These are phyloP conservation scores for Apostichopus parvimensis DNA, from an alignment of 35 echinoderm and acorn worm genomes.

Conservation along the genomic window DNA sequence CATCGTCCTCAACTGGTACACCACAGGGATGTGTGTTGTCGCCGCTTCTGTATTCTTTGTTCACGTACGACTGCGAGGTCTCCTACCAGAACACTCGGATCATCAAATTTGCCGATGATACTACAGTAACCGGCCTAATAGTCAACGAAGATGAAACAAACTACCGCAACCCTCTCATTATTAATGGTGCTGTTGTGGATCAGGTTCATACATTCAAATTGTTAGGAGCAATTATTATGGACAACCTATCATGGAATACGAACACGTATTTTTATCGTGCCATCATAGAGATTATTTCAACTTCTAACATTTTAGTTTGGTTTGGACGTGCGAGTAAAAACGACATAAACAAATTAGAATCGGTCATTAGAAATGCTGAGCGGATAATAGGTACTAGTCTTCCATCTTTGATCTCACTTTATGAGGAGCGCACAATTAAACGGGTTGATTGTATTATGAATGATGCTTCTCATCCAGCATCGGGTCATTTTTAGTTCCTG, in stretches of 20 bases:
- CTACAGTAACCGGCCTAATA: not conserved
- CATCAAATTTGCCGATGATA: conserved; percentile 9
- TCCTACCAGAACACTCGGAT: not conserved
- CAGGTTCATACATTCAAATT: not conserved
- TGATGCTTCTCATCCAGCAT: conserved; percentile 21
- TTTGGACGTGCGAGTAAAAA: not conserved
- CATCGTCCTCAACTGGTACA: not conserved
- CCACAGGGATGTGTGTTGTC: not conserved
- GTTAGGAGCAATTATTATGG: not conserved
- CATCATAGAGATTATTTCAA: not conserved
- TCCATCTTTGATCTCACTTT: not conserved
- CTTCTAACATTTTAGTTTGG: conserved; percentile 1
- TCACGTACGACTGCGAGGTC: not conserved
- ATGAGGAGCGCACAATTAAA: not conserved
- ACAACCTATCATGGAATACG: conserved; percentile 8
- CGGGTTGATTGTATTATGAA: not conserved
- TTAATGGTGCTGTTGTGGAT: not conserved
- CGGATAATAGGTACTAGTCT: not conserved
- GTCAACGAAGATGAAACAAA: not conserved
- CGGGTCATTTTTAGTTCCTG: not conserved
- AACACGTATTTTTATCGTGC: not conserved
- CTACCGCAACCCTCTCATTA: too few species aligned
- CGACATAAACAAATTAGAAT: not conserved
- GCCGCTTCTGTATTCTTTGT: not conserved
- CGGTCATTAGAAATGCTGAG: conserved; percentile 6